These are phyloP conservation scores for Drosophila ficusphila DNA, from an alignment of 1,140 invertebrate genomes.

Conservation along the genomic window DNA sequence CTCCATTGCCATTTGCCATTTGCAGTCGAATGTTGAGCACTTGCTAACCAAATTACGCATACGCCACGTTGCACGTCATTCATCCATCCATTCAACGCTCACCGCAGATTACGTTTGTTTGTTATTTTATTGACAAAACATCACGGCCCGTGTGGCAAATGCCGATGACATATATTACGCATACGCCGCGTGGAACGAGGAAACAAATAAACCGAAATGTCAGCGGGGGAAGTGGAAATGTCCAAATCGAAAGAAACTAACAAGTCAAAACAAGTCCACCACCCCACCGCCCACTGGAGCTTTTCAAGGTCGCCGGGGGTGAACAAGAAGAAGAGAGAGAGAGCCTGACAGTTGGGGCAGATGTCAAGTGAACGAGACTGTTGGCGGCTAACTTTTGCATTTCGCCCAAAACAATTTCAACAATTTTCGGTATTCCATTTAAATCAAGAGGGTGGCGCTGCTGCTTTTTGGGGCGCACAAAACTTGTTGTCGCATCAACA, in stretches of 20 bases:
- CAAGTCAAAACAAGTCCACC: neutral
- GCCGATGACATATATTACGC: constrained; percentile 36
- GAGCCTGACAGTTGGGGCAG: neutral
- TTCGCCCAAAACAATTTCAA: constrained; percentile 34
- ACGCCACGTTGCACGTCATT: constrained; percentile 18
- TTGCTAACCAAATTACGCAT: constrained; percentile 14
- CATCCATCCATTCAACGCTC: neutral
- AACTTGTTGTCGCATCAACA: constrained; percentile 38
- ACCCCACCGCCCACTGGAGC: neutral
- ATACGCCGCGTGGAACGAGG: constrained; percentile 9
- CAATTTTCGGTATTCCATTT: constrained; percentile 43
- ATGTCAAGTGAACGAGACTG: constrained; percentile 32
- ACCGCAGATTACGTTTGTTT: constrained; percentile 30
- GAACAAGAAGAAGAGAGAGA: too few relatives aligned
- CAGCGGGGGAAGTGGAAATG: neutral
- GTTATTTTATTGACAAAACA: constrained; percentile 58
- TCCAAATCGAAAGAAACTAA: constrained; percentile 2
- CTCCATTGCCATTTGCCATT: constrained; percentile 3
- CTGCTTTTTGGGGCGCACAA: neutral
- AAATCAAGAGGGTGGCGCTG: constrained; percentile 10
- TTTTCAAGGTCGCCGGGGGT: constrained; percentile 24
- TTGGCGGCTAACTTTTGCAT: constrained; percentile 26
- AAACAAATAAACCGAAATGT: neutral
- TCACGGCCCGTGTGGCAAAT: constrained; percentile 10
- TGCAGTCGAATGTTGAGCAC: neutral